These are phyloP conservation scores for Ectropis grisescens DNA, from an alignment of 1,140 invertebrate species.

Conservation along the genomic window DNA sequence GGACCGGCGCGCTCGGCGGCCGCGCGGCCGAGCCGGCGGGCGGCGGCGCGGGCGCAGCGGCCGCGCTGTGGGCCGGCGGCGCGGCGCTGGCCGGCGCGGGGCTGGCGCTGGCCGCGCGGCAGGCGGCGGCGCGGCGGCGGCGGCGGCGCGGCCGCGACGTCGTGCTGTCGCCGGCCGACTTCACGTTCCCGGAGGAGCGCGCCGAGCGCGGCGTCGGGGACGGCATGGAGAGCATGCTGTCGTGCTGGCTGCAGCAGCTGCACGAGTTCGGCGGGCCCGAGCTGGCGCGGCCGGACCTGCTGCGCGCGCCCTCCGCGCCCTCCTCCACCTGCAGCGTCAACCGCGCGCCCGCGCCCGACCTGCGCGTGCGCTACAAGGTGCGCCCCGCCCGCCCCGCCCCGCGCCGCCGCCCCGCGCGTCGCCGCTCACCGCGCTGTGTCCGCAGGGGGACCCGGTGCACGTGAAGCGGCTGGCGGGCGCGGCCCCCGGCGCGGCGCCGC, in stretches of 20 bases:
- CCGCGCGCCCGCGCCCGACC: conserved; percentile 77
- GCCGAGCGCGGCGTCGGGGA: conserved; percentile 76
- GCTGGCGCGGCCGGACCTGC: conserved; percentile 74
- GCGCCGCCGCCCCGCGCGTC: not conserved
- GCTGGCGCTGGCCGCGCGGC: too few species aligned
- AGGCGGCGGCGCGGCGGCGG: too few species aligned
- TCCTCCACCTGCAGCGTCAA: conserved; percentile 75
- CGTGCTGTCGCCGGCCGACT: conserved; percentile 28
- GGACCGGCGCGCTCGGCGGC: too few species aligned
- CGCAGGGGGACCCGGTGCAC: conserved; percentile 89
- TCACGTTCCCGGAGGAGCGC: conserved; percentile 40
- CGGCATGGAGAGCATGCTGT: conserved; percentile 85
- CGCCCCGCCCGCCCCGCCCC: conserved; percentile 18
- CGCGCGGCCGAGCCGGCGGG: too few species aligned
- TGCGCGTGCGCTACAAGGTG: conserved; percentile 84
- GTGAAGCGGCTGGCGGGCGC: conserved; percentile 78
- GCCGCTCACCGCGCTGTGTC: conserved; percentile 11
- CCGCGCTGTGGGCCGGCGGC: too few species aligned
- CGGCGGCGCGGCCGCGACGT: conserved; percentile 4
- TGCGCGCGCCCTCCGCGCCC: conserved; percentile 71
- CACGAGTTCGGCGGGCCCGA: conserved; percentile 85
- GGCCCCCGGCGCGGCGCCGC: conserved; percentile 65
- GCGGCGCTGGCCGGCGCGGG: too few species aligned
- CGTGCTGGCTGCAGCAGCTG: conserved; percentile 84
- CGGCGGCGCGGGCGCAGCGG: too few species aligned